These are phyloP conservation scores for Drosophila auraria DNA, from an alignment of 1,140 invertebrate species.

Conservation along the genomic window DNA sequence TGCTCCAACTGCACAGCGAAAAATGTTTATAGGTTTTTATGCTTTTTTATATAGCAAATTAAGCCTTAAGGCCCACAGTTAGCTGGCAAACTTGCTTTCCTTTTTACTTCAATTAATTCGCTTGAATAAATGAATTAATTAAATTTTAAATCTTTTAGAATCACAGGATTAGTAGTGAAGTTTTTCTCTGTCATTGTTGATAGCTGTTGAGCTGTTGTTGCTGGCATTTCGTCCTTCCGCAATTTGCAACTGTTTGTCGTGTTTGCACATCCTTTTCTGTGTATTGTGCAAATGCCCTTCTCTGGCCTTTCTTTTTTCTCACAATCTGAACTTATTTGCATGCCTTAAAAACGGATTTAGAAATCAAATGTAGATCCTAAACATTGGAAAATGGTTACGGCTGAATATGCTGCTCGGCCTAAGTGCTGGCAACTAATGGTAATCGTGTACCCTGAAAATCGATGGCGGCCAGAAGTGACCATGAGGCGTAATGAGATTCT, in stretches of 20 bases:
- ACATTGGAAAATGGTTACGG: not conserved
- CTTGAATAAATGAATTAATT: not conserved
- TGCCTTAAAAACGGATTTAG: conserved; percentile 41
- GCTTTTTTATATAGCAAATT: too few relatives aligned
- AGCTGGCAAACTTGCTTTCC: too few relatives aligned
- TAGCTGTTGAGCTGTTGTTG: conserved; percentile 34
- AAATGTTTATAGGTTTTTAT: not conserved
- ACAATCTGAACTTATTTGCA: conserved; percentile 36
- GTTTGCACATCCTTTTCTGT: conserved; percentile 79
- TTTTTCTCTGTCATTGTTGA: conserved; percentile 7
- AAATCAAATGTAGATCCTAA: conserved; percentile 11
- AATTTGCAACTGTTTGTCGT: conserved; percentile 81
- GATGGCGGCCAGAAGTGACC: conserved; percentile 35
- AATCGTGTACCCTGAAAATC: conserved; percentile 31
- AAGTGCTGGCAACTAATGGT: conserved; percentile 29
- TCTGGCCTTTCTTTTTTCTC: conserved; percentile 29
- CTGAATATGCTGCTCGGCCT: not conserved
- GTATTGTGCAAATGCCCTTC: conserved; percentile 75
- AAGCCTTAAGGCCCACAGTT: not conserved
- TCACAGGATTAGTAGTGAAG: too few relatives aligned
- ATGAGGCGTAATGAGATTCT: conserved; percentile 4
- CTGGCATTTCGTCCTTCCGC: conserved; percentile 54
- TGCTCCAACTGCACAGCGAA: not conserved
- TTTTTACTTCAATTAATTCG: too few relatives aligned
- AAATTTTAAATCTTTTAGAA: not conserved